A percentile compares a stretch with the other conserved stretches of the same genome.
Conservation (phyloP, 2,888 invertebrate species). For the Stenchaetothrips biformis region DNA sequence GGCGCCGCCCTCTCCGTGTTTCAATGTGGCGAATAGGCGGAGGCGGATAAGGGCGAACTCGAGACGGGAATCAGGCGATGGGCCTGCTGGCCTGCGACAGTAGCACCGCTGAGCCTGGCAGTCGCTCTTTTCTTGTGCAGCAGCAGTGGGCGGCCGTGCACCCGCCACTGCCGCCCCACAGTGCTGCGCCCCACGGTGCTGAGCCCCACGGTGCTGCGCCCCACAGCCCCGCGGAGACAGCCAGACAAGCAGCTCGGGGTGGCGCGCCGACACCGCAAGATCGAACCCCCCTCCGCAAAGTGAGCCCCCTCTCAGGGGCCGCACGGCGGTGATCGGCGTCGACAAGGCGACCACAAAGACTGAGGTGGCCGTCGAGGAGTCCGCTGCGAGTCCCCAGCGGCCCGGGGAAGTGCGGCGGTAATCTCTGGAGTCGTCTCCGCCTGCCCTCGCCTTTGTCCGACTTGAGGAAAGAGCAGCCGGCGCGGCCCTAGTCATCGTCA, state of each 20-base stretch:
- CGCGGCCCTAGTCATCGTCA: slow-evolving; percentile 1
- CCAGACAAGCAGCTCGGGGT: no score
- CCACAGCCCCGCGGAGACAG: background rate
- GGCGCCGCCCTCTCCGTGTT: background rate
- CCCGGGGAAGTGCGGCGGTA: no score
- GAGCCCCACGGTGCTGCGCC: background rate
- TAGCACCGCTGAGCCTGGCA: no score
- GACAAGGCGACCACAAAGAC: no score
- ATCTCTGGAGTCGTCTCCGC: background rate
- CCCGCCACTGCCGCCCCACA: background rate
- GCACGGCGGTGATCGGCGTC: no score
- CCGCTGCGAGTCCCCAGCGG: no score
- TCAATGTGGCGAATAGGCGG: background rate
- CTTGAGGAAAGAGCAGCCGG: no score
- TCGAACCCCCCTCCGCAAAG: background rate
- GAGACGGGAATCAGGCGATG: background rate
- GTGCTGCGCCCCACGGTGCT: background rate
- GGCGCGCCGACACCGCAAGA: no score
- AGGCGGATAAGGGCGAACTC: background rate
- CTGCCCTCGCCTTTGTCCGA: background rate
- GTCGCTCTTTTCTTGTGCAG: no score
- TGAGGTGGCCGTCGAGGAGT: no score
- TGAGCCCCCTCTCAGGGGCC: background rate
- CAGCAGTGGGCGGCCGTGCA: background rate
- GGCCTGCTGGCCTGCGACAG: background rate